These are phyloP conservation scores for Xylocampa areola DNA, from an alignment of 2,888 invertebrate genomes.

Conservation along the genomic window DNA sequence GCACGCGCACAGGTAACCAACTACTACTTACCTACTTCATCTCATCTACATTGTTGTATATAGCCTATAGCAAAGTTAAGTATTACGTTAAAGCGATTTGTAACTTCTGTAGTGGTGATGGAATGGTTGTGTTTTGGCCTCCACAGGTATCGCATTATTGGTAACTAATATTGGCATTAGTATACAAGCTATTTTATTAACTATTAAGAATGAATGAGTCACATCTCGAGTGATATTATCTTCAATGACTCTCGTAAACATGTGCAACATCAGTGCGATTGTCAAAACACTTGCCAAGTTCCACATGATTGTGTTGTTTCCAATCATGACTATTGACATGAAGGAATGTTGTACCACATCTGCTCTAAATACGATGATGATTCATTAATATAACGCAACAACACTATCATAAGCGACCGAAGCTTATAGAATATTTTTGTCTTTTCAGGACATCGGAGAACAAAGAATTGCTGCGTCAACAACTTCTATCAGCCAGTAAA, in stretches of 20 bases:
- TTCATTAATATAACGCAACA: background rate
- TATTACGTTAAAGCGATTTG: too few species aligned
- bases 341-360: constrained; percentile 14
- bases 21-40: background rate
- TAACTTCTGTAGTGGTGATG: too few species aligned
- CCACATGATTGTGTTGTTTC: constrained; percentile 16
- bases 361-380: constrained; percentile 11
- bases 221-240: background rate
- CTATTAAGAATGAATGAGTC: constrained; percentile 11
- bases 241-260: constrained; percentile 18
- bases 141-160: too few species aligned
- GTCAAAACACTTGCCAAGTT: constrained; percentile 27
- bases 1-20: constrained; percentile 65
- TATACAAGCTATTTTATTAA: background rate
- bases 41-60: too few species aligned
- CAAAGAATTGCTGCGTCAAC: constrained; percentile 84
- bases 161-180: constrained; percentile 40
- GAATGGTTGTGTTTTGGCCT: too few species aligned
- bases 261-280: constrained; percentile 19
- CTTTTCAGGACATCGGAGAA: constrained; percentile 82
- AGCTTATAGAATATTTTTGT: background rate
- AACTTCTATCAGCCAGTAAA: constrained; percentile 82
- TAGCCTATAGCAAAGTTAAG: too few species aligned
- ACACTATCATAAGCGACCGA: background rate
- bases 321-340: constrained; percentile 15